Base-by-base conservation (phyloP, 2,113 vertebrate genomes). In the Elaphurus davidianus region DNA sequence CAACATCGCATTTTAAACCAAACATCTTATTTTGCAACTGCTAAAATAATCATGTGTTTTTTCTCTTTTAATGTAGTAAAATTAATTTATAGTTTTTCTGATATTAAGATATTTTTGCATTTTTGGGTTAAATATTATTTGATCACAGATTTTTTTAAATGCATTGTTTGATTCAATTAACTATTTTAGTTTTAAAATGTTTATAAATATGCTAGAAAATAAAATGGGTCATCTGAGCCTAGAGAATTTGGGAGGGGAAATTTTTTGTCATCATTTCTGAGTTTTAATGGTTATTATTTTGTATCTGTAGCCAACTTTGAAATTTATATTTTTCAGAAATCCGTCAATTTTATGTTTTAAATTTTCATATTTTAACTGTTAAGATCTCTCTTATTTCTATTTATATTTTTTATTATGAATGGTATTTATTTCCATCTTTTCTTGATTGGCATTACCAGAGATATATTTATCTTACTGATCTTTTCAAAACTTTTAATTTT, bases 321-420 rank as follows among this genome's bases (percentile, higher is more conserved):
- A 17, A 64, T 78, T 84, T n/a, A n/a, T 84, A 54, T 90, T 64
- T 93, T 90, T 57, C 87, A 90, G 36, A 96, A 96, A 64, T 85
- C n/a, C 64, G 40, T 90, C 9, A 79, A 85, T 60, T 54, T 64
- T 5, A 87, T n/a, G 30, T 79, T 92, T 89, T 57, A 57, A 57
- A 33, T 85, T 85, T 88, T 89, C 54, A 74, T 45, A 43, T 78
- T 86, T 45, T 89, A 19, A 47, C 50, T 90, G 54, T 78, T 47
- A 67, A 76, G 78, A 79, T 57, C 14, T 83, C 45, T 59, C n/a
- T 84, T 89, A 21, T 92, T 10, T 47, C 25, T 64, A 7, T 52
- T 60, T 74, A 87, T 74, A 45, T 82, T 78, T 83, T 91, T 50
- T 33, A 55, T 76, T 88, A 62, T 57, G 13, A 88, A 95, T 92